Percentiles rank a stretch among this genome's conserved stretches.
Evolutionary conservation across 53 echinoderm and acorn worm genomes (phyloP).

Genomic region (Echinarachnius parma): DNA sequence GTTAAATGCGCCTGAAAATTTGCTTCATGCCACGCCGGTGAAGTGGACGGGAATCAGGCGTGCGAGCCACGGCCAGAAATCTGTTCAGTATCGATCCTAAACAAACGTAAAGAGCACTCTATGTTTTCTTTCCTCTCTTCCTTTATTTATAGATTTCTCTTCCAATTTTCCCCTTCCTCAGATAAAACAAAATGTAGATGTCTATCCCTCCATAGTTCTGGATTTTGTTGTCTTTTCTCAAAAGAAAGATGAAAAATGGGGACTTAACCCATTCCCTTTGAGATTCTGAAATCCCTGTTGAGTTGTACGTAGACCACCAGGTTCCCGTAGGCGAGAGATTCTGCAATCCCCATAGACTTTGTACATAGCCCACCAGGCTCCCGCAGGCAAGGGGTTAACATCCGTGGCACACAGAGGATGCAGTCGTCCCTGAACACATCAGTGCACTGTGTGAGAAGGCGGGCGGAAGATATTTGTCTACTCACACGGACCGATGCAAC

Average conservation of each 20-base stretch:
- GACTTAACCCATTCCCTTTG: too few species aligned
- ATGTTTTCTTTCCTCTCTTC: constrained; percentile 17
- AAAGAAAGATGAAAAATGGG: too few species aligned
- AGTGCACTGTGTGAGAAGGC: constrained; percentile 9
- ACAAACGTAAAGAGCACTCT: constrained; percentile 15
- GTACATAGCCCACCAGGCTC: too few species aligned
- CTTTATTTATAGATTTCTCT: constrained; percentile 9
- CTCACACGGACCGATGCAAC: constrained; percentile 36
- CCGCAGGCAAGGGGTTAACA: too few species aligned
- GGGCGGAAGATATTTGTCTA: constrained; percentile 48
- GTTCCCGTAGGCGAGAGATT: too few species aligned
- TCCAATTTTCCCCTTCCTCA: not conserved
- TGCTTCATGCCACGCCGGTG: constrained; percentile 29
- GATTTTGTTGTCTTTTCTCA: too few species aligned
- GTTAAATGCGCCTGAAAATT: constrained; percentile 32
- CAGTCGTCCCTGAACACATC: constrained; percentile 27
- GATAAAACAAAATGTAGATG: too few species aligned
- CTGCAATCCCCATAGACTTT: too few species aligned
- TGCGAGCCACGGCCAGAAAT: constrained; percentile 34
- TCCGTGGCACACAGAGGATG: not conserved
- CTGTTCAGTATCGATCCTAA: constrained; percentile 36
- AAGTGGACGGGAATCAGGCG: constrained; percentile 39
- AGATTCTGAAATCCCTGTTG: too few species aligned
- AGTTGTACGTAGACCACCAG: too few species aligned
- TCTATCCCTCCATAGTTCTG: too few species aligned